Conservation (phyloP, 37 sponge, comb jelly and placozoan species). For the Eunapius fragilis region DNA sequence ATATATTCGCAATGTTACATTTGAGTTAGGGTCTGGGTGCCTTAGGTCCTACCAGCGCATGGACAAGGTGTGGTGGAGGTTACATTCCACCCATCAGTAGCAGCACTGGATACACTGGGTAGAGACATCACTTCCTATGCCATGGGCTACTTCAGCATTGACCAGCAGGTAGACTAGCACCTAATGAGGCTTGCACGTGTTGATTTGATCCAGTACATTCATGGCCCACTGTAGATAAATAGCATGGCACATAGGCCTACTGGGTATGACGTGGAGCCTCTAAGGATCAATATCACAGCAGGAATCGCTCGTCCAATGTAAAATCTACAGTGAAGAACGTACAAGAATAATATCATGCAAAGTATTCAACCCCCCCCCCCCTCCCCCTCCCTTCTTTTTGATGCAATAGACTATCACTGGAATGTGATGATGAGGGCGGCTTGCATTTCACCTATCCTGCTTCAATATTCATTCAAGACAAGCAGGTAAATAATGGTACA, state of each 20-base stretch:
- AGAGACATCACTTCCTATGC: conserved; percentile 24
- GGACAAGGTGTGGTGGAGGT: conserved; percentile 34
- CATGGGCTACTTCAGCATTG: conserved; percentile 62
- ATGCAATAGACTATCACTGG: conserved; percentile 16
- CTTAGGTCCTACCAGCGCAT: conserved; percentile 54
- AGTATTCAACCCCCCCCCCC: too few relatives aligned
- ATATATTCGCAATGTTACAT: too few relatives aligned
- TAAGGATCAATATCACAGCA: conserved; percentile 51
- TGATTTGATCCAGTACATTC: too few relatives aligned
- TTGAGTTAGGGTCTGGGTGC: too few relatives aligned
- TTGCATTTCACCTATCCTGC: conserved; percentile 39
- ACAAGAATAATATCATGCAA: too few relatives aligned
- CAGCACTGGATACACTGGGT: conserved; percentile 6
- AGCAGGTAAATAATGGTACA: background rate
- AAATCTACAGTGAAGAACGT: background rate
- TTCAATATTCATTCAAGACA: conserved; percentile 22
- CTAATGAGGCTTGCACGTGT: too few relatives aligned
- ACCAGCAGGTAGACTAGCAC: conserved; percentile 47
- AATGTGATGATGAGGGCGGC: conserved; percentile 36
- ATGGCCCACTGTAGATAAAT: background rate
- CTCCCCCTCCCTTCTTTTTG: too few relatives aligned
- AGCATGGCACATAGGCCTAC: background rate
- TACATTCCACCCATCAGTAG: conserved; percentile 30
- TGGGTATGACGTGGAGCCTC: conserved; percentile 49
- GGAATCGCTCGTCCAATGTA: conserved; percentile 40